These are phyloP conservation scores for Mico argentatus DNA, from an alignment of 2,797 vertebrate species.

Conservation along the genomic window DNA sequence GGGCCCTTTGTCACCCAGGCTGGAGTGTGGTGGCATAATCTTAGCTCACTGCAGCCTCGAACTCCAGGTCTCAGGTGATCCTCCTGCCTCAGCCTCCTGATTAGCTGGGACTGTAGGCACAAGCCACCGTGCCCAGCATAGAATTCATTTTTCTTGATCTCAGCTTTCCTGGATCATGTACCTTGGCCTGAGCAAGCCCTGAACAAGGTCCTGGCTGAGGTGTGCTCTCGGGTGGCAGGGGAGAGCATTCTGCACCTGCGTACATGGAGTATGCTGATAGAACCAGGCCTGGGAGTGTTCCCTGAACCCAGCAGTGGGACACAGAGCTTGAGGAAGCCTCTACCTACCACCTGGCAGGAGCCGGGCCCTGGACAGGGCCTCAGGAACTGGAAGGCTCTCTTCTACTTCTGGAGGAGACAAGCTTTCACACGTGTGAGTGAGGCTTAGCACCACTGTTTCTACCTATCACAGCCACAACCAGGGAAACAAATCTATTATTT, in stretches of 20 bases:
- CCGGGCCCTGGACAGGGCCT: not conserved
- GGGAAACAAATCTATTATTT: not conserved
- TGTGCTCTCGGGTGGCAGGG: not conserved
- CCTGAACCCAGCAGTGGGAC: not conserved
- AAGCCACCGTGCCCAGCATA: not conserved
- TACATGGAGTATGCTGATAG: not conserved
- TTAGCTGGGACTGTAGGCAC: not conserved
- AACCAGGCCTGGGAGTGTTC: not conserved
- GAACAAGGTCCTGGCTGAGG: not conserved
- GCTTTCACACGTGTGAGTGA: rapidly evolving
- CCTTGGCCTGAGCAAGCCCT: not conserved
- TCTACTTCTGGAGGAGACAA: not conserved
- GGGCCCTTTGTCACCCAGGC: not conserved
- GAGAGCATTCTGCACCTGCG: no score
- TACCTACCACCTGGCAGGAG: not conserved
- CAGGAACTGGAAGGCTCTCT: not conserved
- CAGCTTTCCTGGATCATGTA: not conserved
- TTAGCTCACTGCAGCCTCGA: not conserved
- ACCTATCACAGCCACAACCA: not conserved
- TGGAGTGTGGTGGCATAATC: not conserved
- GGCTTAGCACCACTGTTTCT: not conserved
- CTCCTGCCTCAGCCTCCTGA: not conserved
- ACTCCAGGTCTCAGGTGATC: not conserved
- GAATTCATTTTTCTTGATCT: not conserved
- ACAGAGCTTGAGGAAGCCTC: not conserved